These are phyloP conservation scores for Corvus moneduloides DNA, from an alignment of 2,113 vertebrate species.

Conservation along the genomic window DNA sequence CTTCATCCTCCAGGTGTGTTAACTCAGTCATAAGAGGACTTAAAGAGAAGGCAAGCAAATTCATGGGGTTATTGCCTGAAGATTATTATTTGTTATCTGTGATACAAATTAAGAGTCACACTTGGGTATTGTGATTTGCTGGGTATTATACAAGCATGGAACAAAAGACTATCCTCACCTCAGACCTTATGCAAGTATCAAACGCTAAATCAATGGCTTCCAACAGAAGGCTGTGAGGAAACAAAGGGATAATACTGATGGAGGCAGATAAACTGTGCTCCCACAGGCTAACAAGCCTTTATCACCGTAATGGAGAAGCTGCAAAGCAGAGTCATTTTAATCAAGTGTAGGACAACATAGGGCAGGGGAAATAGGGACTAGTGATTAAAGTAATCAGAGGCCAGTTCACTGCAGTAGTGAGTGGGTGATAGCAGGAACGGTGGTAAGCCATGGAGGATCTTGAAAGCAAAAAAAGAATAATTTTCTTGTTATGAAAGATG, in stretches of 20 bases:
- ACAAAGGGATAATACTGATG: conserved; percentile 10
- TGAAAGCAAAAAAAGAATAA: neutral
- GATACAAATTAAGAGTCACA: neutral
- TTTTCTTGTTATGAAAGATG: neutral
- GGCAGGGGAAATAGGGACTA: neutral
- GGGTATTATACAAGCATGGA: neutral
- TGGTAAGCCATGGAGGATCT: neutral
- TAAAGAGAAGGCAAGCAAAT: neutral
- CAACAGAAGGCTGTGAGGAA: neutral
- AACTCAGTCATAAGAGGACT: neutral
- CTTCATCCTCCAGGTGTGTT: neutral
- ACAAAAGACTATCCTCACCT: neutral
- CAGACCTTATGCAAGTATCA: neutral
- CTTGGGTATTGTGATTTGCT: neutral
- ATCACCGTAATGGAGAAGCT: neutral
- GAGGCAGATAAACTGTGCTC: neutral
- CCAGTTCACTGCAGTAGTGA: neutral
- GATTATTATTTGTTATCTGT: neutral
- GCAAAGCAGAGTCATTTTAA: neutral
- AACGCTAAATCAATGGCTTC: neutral
- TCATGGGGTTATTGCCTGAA: neutral
- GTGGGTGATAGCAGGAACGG: neutral
- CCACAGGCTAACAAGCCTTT: neutral
- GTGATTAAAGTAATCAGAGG: neutral
- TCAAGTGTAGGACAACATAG: neutral